Evolutionary conservation across 2,888 invertebrate species (phyloP).

Genomic region (Synergus laeviventris): DNA sequence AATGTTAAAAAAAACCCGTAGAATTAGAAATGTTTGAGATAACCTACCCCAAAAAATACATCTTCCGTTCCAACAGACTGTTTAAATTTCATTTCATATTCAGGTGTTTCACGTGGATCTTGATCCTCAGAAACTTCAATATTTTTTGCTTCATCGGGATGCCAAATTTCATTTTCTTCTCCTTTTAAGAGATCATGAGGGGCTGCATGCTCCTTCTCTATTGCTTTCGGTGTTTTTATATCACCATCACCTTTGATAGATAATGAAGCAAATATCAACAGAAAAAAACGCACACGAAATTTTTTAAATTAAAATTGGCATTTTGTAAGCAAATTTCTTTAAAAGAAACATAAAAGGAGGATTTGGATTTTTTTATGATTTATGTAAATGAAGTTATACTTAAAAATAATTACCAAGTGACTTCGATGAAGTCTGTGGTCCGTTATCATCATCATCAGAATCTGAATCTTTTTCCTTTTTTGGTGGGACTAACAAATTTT

Average conservation of each 20-base stretch:
- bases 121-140: constrained; percentile 57
- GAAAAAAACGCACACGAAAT: not conserved
- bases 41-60: constrained; percentile 86
- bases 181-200: constrained; percentile 76
- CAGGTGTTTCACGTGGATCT: constrained; percentile 83
- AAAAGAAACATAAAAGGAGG: no score
- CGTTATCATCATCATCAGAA: constrained; percentile 65
- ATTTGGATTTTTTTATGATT: not conserved
- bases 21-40: not conserved
- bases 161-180: constrained; percentile 77
- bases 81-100: constrained; percentile 89
- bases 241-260: constrained; percentile 75
- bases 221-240: constrained; percentile 67
- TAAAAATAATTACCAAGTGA: constrained; percentile 63
- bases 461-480: constrained; percentile 68
- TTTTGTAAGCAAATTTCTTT: not conserved
- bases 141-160: constrained; percentile 62
- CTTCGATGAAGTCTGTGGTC: constrained; percentile 65
- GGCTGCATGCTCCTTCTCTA: constrained; percentile 57
- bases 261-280: not conserved
- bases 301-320: constrained; percentile 12
- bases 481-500: constrained; percentile 65
- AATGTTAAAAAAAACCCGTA: no score
- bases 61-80: constrained; percentile 92
- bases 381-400: not conserved